Conservation (phyloP, 2,113 vertebrate species). For the Elephantulus edwardii region DNA sequence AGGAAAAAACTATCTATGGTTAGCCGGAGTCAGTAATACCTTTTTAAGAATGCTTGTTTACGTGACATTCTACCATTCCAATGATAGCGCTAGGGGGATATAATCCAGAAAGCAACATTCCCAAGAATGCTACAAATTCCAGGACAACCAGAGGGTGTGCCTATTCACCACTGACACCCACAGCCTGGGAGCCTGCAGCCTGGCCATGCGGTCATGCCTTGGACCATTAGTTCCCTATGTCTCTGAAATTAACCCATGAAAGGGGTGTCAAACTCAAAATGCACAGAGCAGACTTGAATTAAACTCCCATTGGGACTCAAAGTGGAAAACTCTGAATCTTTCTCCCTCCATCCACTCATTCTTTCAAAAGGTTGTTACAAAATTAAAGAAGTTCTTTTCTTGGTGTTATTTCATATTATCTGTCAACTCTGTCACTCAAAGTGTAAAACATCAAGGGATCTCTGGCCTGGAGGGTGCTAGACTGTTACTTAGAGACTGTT, state of each 20-base stretch:
- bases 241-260: conserved; percentile 77
- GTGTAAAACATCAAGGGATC: conserved; percentile 79
- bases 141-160: conserved; percentile 73
- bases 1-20: conserved; percentile 31
- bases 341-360: not conserved
- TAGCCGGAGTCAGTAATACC: not conserved
- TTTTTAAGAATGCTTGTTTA: conserved; percentile 66
- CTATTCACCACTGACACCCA: conserved; percentile 74
- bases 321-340: conserved; percentile 76
- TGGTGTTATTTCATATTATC: conserved; percentile 76
- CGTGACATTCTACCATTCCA: conserved; percentile 69
- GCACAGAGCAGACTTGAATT: conserved; percentile 75
- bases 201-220: conserved; percentile 68
- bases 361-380: conserved; percentile 64
- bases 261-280: conserved; percentile 66
- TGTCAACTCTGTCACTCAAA: conserved; percentile 23
- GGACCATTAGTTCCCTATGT: conserved; percentile 72
- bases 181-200: conserved; percentile 71
- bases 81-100: conserved; percentile 48
- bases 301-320: conserved; percentile 71
- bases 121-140: conserved; percentile 75
- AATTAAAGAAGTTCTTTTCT: conserved; percentile 76
- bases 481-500: conserved; percentile 85
- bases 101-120: conserved; percentile 61
- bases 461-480: conserved; percentile 84